Evolutionary conservation across 2,888 invertebrate species (phyloP), one percentile per base, ranked within the genome.

Genomic region (Leuctra nigra): DNA sequence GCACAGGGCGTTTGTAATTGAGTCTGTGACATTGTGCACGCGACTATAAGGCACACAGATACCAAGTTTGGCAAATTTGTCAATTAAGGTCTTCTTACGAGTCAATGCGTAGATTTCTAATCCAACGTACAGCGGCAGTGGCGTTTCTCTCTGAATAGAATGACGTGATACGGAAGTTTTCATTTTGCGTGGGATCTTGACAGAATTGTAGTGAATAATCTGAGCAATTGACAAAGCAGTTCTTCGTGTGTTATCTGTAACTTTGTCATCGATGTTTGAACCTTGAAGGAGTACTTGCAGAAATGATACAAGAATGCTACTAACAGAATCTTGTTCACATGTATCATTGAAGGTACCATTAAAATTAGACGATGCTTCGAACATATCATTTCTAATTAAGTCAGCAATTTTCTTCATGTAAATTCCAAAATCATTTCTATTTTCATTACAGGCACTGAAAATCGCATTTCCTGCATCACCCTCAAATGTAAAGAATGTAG

Each of bases 31-130:
- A 6, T 38, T n/a, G 6, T n/a, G 38, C 14, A 38, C 38, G 4
- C 38, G 38, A 38, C 38, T 38, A n/a, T 38, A 38, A 9, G 38
- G 14, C 4, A 38, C 38, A 38, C 38, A 9, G 6, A 38, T 6
- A 9, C 38, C 38, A n/a, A 38, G 38, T 38, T 38, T 38, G 6
- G 38, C 6, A 4, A 38, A 38, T 14, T 6, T 38, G 6, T 38
- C 9, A 6, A 38, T 38, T n/a, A 38, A 38, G 7, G 4, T 38
- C 38, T 38, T 38, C 38, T 38, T 38, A 6, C 38, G 38, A 4
- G 38, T 38, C 38, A 38, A 38, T 38, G 38, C 38, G 14, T 38
- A 38, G 9, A 38, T n/a, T 38, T 38, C 38, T 9, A 38, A n/a
- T 38, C 38, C 38, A 38, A 38, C 38, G 16, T 38, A 38, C 14